Percentiles rank a stretch among this genome's conserved stretches.
These are phyloP conservation scores for Escarpia spicata DNA, from an alignment of 2,888 invertebrate species.

Conservation along the genomic window DNA sequence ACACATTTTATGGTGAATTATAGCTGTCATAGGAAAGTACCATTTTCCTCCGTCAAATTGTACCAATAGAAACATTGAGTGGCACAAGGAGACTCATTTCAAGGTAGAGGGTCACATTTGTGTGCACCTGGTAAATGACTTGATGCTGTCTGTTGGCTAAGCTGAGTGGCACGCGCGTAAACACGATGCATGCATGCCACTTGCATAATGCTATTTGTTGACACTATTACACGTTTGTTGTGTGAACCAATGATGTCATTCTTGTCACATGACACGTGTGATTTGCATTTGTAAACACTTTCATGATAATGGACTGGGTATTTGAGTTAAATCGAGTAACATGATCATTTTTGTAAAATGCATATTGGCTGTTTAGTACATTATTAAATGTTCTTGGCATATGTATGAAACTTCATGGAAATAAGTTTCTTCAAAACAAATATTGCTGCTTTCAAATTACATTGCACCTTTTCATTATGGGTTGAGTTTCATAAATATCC, in stretches of 20 bases:
- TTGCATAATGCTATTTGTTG: no score
- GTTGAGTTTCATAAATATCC: background rate
- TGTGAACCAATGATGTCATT: background rate
- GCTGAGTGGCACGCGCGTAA: no score
- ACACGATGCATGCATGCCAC: no score
- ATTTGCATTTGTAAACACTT: conserved; percentile 1
- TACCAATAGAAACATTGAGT: no score
- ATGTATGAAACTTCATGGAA: background rate
- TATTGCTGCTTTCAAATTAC: background rate
- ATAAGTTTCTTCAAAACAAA: background rate
- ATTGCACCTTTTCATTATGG: background rate
- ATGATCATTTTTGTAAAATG: background rate
- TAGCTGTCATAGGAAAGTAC: no score
- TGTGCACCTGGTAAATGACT: no score
- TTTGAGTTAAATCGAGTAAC: background rate
- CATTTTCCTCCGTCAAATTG: no score
- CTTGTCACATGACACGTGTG: background rate
- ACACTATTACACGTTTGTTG: background rate
- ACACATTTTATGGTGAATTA: no score
- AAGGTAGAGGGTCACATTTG: no score
- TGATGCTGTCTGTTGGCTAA: no score
- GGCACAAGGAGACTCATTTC: no score
- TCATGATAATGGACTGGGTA: background rate
- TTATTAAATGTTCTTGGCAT: background rate
- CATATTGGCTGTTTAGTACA: background rate